Conservation (phyloP, 1,140 invertebrate genomes). For the Grapholita molesta region DNA sequence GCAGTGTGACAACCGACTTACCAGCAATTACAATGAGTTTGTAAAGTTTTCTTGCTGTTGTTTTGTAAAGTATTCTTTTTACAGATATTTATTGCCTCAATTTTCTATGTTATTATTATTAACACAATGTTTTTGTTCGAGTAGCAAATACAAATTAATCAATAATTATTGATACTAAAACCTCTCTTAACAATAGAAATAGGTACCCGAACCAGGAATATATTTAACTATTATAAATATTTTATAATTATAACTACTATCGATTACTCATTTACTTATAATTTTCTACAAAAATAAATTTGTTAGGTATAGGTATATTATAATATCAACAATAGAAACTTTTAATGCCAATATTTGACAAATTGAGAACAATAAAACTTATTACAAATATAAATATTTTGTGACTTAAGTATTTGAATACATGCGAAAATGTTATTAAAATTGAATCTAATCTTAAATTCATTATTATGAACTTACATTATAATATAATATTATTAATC, state of each 20-base stretch:
- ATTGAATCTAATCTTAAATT: neutral
- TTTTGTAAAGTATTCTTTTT: neutral
- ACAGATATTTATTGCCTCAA: neutral
- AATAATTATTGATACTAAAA: neutral
- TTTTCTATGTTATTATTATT: neutral
- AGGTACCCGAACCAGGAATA: constrained; percentile 36
- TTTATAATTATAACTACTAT: constrained; percentile 24
- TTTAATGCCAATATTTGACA: constrained; percentile 2
- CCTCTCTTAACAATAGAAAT: constrained; percentile 27
- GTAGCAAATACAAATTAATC: neutral
- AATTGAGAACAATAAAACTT: neutral
- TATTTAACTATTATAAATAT: constrained; percentile 16
- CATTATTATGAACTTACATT: neutral
- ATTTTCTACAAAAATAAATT: constrained; percentile 39
- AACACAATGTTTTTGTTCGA: neutral
- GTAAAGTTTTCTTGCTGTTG: too few species aligned
- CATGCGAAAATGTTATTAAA: neutral
- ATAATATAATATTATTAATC: too few species aligned
- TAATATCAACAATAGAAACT: constrained; percentile 33
- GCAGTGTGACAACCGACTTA: too few species aligned
- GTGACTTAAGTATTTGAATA: neutral
- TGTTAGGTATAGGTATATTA: constrained; percentile 22
- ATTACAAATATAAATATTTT: constrained; percentile 6
- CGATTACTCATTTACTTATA: constrained; percentile 27
- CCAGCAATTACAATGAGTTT: too few species aligned